Evolutionary conservation across 2,888 invertebrate genomes (phyloP), one percentile per base, ranked within the genome.

Genomic region (Netelia virgata): DNA sequence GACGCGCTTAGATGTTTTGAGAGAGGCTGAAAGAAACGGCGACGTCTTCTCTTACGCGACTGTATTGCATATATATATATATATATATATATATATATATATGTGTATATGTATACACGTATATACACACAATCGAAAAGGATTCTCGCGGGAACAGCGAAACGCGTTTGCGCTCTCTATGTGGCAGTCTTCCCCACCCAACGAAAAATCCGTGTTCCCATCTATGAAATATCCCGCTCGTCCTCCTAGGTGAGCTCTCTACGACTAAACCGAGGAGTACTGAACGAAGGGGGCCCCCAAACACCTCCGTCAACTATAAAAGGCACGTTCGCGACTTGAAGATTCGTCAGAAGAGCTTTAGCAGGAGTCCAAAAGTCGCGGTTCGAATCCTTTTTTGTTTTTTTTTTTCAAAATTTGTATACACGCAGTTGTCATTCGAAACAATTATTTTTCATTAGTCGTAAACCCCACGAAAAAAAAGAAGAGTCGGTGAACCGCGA

Each of bases 301-400:
- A 84, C 78, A 73, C 75, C 66, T 83, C 43, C 6, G 47, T 11
- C 61, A 53, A 75, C 75, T 92, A 92, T 92, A 92, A 91, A 92
- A 92, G 92, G 89, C 81, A 57, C 85, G 84, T 86, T 82, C 87
- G 83, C 87, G 84, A 87, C 86, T 72, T 79, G 66, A 76, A 89
- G 78, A 90, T 89, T 91, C 87, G 90, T 88, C 91, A 92, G 92
- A 92, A 88, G 85, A 86, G 77, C 82, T 79, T 76, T 70, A 75
- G 59, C 66, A 55, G 20, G 66, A 64, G 74, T 75, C 43, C 50
- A 57, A 74, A 82, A 84, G 83, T 69, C 68, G 73, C 59, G 73
- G 61, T 61, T 36, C 36, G 36, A 6, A 57, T 75, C 28, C 6
- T 64, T 82, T 61, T 61, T 59, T 47, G 50, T 41, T 81, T 59